phyloP scores from a whole-genome alignment of 2,888 invertebrate species.

The Gryllus longicercus region DNA sequence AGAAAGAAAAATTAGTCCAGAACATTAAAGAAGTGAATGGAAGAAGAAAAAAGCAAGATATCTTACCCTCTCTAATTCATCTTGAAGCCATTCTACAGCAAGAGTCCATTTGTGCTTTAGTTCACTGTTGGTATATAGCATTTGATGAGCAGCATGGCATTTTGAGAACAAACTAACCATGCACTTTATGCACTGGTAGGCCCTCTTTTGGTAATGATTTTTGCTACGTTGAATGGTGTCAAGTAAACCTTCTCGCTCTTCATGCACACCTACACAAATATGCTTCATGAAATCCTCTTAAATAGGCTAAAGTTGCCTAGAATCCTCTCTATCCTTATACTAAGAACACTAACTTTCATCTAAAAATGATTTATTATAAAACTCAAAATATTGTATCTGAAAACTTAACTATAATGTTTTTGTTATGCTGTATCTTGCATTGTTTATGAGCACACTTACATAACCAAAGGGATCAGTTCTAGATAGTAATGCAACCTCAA shows the following conservation, averaged over 20 bases:
- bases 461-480: too few species aligned
- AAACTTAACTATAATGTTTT: too few species aligned
- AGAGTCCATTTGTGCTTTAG: conserved; percentile 82
- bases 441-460: too few species aligned
- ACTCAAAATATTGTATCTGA: too few species aligned
- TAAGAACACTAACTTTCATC: too few species aligned
- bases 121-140: conserved; percentile 73
- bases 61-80: conserved; percentile 78
- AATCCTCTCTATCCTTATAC: too few species aligned
- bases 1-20: not conserved
- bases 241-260: conserved; percentile 86
- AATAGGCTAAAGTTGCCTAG: too few species aligned
- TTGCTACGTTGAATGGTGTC: conserved; percentile 91
- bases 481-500: too few species aligned
- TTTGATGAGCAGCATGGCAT: conserved; percentile 74
- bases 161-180: conserved; percentile 86
- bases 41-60: not conserved
- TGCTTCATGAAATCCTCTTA: not conserved
- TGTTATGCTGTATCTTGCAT: too few species aligned
- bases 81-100: conserved; percentile 92
- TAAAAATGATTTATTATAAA: too few species aligned
- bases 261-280: conserved; percentile 57
- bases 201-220: conserved; percentile 92
- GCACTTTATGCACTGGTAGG: conserved; percentile 95
- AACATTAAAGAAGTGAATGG: not conserved